Base-by-base conservation (phyloP, 2,113 vertebrate genomes). In the Oncorhynchus mykiss region DNA sequence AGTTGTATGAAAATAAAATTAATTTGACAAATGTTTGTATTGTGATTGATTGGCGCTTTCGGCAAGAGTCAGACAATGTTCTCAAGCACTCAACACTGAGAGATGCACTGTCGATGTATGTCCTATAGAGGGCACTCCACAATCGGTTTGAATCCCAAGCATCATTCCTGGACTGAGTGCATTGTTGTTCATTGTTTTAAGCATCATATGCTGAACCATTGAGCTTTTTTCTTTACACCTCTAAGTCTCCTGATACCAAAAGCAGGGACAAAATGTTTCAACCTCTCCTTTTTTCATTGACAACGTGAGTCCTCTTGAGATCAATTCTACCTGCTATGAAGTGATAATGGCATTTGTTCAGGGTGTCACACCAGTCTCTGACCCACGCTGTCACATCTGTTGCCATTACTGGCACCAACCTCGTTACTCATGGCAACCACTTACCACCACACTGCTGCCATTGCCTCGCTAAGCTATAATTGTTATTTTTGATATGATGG, bases 91-190 rank as follows among this genome's bases (percentile, higher is more conserved):
- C 70, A 11, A 45, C 39, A 45, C 39, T 31, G 31, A 45, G 39
- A 45, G 9, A 2, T 87, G 85, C 71, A 71, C 4, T 75, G 14
- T 1, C 1, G 4, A 3, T 1, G 3, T 12, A 0, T 25, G 22
- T 13, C 77, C 88, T 72, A 22, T 73, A 79, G 86, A 48, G 71
- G 78, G 84, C 85, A 76, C 57, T 39, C 75, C 71, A 27, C 13
- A 29, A 3, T n/a, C n/a, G 22, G 59, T 2, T 22, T 22, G 16
- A 18, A 54, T 62, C n/a, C 18, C 9, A 22, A 22, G n/a, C n/a
- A 24, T 62, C 5, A 2, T 62, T 5, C n/a, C 8, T 22, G 18
- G 6, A 9, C 5, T 22, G 59, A 62, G 59, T 45, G 9, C 9
- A 11, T 16, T 24, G 3, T 62, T 7, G n/a, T 62, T 22, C 6